Percentiles rank a stretch among this genome's conserved stretches.
Evolutionary conservation across 2,888 invertebrate species (phyloP).

Genomic region (Agrotis puta): DNA sequence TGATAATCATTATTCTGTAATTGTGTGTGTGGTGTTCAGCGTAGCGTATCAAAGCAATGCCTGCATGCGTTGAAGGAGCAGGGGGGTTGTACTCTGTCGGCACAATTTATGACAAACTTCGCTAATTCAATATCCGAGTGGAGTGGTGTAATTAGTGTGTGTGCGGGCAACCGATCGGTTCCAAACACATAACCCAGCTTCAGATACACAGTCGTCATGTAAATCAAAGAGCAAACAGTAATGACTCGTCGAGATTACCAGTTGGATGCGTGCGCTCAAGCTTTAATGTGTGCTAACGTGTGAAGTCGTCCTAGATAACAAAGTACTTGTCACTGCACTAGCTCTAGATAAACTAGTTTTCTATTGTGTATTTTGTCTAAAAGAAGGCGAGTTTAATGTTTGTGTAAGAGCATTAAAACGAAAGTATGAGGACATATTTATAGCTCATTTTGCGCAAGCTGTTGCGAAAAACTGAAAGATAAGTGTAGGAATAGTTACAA

Average conservation of each 20-base stretch:
- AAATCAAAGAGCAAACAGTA: slow-evolving; percentile 60
- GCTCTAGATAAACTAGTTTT: slow-evolving; percentile 47
- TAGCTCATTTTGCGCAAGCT: slow-evolving; percentile 7
- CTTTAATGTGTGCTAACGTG: slow-evolving; percentile 52
- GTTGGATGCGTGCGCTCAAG: slow-evolving; percentile 42
- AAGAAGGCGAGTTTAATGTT: slow-evolving; percentile 19
- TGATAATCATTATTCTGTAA: slow-evolving; percentile 47
- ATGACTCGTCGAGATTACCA: slow-evolving; percentile 55
- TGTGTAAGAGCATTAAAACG: slow-evolving; percentile 18
- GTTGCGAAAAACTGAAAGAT: slow-evolving; percentile 6
- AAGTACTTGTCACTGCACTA: slow-evolving; percentile 49
- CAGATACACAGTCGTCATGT: slow-evolving; percentile 42
- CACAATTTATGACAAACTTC: slow-evolving; percentile 64
- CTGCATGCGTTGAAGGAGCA: slow-evolving; percentile 53
- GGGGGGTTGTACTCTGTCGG: slow-evolving; percentile 40
- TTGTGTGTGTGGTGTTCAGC: slow-evolving; percentile 50
- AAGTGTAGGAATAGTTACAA: slow-evolving; percentile 1
- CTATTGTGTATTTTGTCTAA: slow-evolving; percentile 32
- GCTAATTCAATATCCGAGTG: slow-evolving; percentile 67
- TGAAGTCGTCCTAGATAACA: slow-evolving; percentile 56
- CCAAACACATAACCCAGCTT: slow-evolving; percentile 50
- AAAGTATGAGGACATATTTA: slow-evolving; percentile 19
- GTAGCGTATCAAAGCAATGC: slow-evolving; percentile 54
- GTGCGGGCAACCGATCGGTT: slow-evolving; percentile 48
- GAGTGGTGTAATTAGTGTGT: slow-evolving; percentile 51